Conservation (phyloP, 1,140 invertebrate species). For the Drosophila tropicalis region DNA sequence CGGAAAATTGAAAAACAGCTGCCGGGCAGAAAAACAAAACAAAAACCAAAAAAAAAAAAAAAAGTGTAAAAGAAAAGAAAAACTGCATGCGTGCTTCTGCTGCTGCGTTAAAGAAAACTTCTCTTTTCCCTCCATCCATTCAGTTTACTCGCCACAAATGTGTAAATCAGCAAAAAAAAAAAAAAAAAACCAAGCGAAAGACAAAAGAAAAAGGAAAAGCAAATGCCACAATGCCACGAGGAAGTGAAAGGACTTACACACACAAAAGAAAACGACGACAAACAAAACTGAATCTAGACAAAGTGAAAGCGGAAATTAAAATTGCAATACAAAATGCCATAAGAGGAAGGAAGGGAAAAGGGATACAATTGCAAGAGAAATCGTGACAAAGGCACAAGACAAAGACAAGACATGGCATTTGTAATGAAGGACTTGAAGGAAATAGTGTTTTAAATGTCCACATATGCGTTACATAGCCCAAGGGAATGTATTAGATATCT, state of each 20-base stretch:
- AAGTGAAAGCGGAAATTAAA: slow-evolving; percentile 81
- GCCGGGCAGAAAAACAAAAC: slow-evolving; percentile 35
- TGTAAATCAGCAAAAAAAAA: slow-evolving; percentile 65
- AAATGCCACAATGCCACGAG: slow-evolving; percentile 48
- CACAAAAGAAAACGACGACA: slow-evolving; percentile 45
- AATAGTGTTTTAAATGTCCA: neutral
- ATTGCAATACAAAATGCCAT: slow-evolving; percentile 70
- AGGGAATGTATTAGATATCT: neutral
- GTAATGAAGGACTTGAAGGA: slow-evolving; percentile 58
- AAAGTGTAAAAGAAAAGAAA: slow-evolving; percentile 4
- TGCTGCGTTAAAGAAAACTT: slow-evolving; percentile 34
- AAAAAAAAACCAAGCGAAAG: slow-evolving; percentile 52
- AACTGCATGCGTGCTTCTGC: slow-evolving; percentile 50
- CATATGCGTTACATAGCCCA: neutral
- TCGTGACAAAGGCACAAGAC: slow-evolving; percentile 36
- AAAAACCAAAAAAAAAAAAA: slow-evolving; percentile 28
- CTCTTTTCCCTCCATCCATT: neutral
- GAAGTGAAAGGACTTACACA: slow-evolving; percentile 21
- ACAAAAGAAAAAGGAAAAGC: slow-evolving; percentile 32
- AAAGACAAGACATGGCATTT: slow-evolving; percentile 47
- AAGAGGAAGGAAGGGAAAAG: slow-evolving; percentile 5
- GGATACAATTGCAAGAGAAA: slow-evolving; percentile 2
- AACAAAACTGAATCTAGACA: slow-evolving; percentile 75
- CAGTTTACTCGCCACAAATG: slow-evolving; percentile 36
- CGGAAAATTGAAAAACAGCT: slow-evolving; percentile 80